A percentile compares a stretch with the other conserved stretches of the same genome.
These are phyloP conservation scores for Urophycis tenuis DNA, from an alignment of 2,797 vertebrate species.

Conservation along the genomic window DNA sequence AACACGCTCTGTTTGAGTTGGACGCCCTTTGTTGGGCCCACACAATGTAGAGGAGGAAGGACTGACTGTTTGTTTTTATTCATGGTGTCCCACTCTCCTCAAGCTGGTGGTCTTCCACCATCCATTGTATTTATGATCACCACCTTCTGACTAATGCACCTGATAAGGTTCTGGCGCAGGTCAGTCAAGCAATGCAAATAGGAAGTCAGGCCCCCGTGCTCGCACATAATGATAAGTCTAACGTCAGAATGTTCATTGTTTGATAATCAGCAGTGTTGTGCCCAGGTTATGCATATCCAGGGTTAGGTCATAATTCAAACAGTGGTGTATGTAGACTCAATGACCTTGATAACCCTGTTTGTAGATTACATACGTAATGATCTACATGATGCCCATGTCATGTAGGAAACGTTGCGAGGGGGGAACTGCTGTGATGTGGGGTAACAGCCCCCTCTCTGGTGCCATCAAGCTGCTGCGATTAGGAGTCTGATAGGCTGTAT, in stretches of 20 bases:
- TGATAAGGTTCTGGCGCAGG: neutral
- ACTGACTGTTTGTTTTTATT: slow-evolving; percentile 32
- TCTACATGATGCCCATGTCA: neutral
- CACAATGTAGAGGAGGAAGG: slow-evolving; percentile 44
- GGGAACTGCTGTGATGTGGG: neutral
- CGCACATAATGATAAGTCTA: slow-evolving; percentile 27
- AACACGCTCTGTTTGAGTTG: slow-evolving; percentile 29
- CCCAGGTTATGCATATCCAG: too few species aligned
- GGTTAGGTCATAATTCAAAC: neutral
- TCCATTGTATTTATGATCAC: slow-evolving; percentile 30
- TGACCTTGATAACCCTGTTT: neutral
- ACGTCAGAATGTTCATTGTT: neutral
- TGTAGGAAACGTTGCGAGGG: neutral
- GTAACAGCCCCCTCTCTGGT: neutral
- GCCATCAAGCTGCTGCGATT: neutral
- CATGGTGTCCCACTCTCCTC: slow-evolving; percentile 34
- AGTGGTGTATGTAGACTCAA: neutral
- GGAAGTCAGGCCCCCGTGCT: slow-evolving; percentile 14
- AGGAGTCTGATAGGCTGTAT: neutral
- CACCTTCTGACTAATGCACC: slow-evolving; percentile 15
- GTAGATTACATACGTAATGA: neutral
- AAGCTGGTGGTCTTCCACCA: slow-evolving; percentile 9
- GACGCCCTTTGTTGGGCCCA: slow-evolving; percentile 46
- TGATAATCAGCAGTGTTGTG: too few species aligned
- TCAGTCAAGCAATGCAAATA: slow-evolving; percentile 21